These are phyloP conservation scores for Percina caprodes DNA, from an alignment of 2,113 vertebrate species.

Conservation along the genomic window DNA sequence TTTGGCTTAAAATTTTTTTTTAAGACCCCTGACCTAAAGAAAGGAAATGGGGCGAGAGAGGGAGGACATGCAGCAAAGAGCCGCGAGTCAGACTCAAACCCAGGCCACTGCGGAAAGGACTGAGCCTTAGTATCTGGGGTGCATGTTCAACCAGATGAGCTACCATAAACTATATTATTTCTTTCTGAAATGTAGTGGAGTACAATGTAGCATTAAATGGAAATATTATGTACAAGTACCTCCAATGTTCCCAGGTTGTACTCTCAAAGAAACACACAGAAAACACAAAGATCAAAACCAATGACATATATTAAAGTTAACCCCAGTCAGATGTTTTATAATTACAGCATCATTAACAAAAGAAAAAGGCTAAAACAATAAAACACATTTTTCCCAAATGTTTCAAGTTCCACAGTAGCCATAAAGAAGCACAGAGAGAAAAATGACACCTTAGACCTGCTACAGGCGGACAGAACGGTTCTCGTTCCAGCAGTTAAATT, in stretches of 20 bases:
- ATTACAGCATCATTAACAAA: conserved; percentile 81
- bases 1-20: too few relatives aligned
- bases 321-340: conserved; percentile 80
- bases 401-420: conserved; percentile 77
- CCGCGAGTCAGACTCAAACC: too few relatives aligned
- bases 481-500: conserved; percentile 46
- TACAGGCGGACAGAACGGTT: conserved; percentile 57
- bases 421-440: conserved; percentile 68
- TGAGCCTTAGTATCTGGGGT: too few relatives aligned
- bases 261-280: conserved; percentile 55
- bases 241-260: background rate
- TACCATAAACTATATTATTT: background rate
- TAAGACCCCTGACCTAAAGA: too few relatives aligned
- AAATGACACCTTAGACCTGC: conserved; percentile 69
- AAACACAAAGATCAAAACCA: conserved; percentile 76
- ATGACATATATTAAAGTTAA: conserved; percentile 83
- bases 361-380: conserved; percentile 62
- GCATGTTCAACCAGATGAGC: too few relatives aligned
- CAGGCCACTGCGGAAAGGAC: too few relatives aligned
- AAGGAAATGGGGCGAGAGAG: too few relatives aligned
- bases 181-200: background rate
- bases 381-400: conserved; percentile 74
- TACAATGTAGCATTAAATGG: background rate
- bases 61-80: too few relatives aligned
- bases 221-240: background rate